phyloP scores from a whole-genome alignment of 2,113 vertebrate genomes.

The Reinhardtius hippoglossoides region DNA sequence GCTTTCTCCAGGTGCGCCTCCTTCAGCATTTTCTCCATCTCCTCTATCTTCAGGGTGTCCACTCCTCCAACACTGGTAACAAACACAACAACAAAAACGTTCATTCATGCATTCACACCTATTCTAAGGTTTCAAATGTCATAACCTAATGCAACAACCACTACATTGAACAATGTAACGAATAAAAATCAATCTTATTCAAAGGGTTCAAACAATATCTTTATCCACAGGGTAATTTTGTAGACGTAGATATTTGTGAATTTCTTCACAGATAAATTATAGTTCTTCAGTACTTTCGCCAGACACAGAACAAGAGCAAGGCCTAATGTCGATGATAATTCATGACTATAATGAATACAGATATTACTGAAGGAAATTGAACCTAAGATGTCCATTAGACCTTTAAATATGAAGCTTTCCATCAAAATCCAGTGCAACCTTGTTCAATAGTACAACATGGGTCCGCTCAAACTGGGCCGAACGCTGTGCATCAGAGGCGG shows the following conservation, averaged over 20 bases:
- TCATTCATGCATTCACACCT: not conserved
- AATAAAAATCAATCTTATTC: not conserved
- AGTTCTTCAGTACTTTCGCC: too few species aligned
- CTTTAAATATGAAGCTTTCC: not conserved
- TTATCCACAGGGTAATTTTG: not conserved
- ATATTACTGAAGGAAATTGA: not conserved
- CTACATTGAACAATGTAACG: not conserved
- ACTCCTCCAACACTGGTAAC: constrained; percentile 85
- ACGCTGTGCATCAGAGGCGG: not conserved
- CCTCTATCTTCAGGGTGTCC: constrained; percentile 90
- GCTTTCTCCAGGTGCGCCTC: constrained; percentile 94
- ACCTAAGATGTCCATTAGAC: not conserved
- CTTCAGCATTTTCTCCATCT: constrained; percentile 98
- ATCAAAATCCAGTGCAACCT: not conserved
- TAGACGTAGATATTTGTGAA: too few species aligned
- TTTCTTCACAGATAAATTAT: too few species aligned
- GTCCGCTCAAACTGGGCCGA: too few species aligned
- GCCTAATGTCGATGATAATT: not conserved
- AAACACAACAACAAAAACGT: constrained; percentile 23
- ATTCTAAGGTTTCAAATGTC: not conserved
- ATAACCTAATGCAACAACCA: not conserved
- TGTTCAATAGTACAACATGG: not conserved
- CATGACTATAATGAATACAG: too few species aligned
- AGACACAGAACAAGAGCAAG: too few species aligned
- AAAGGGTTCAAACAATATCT: not conserved